Evolutionary conservation across 2,113 vertebrate genomes (phyloP).

Genomic region (Syngnathus scovelli): DNA sequence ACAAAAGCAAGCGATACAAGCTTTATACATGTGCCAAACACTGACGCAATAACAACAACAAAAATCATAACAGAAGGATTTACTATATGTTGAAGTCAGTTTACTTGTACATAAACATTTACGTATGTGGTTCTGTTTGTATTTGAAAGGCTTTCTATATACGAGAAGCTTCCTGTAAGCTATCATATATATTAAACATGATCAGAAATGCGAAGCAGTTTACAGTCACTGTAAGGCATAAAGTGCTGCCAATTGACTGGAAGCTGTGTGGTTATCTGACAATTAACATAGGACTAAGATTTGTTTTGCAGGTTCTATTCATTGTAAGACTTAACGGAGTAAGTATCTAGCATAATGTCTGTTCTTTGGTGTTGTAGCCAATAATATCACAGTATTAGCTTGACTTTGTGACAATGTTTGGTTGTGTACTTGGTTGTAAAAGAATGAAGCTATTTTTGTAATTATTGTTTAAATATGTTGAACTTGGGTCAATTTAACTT

Average conservation of each 20-base stretch:
- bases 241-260: conserved; percentile 29
- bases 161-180: not conserved
- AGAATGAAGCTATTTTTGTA: conserved; percentile 73
- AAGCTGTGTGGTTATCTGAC: conserved; percentile 53
- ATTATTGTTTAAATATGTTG: conserved; percentile 57
- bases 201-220: not conserved
- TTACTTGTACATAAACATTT: conserved; percentile 1
- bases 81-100: not conserved
- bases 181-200: not conserved
- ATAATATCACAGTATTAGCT: conserved; percentile 55
- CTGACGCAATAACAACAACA: not conserved
- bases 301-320: conserved; percentile 61
- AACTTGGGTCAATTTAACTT: conserved; percentile 57
- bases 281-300: conserved; percentile 54
- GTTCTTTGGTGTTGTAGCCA: conserved; percentile 44
- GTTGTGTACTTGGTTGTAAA: conserved; percentile 67
- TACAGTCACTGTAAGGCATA: not conserved
- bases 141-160: conserved; percentile 2
- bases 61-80: not conserved
- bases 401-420: conserved; percentile 50
- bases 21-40: not conserved
- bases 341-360: conserved; percentile 24
- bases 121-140: conserved; percentile 2
- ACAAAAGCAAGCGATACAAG: not conserved
- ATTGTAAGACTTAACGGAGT: conserved; percentile 28